Percentiles rank a stretch among this genome's conserved stretches.
phyloP scores from a whole-genome alignment of 2,113 vertebrate species.

The Myrmecobius fasciatus region DNA sequence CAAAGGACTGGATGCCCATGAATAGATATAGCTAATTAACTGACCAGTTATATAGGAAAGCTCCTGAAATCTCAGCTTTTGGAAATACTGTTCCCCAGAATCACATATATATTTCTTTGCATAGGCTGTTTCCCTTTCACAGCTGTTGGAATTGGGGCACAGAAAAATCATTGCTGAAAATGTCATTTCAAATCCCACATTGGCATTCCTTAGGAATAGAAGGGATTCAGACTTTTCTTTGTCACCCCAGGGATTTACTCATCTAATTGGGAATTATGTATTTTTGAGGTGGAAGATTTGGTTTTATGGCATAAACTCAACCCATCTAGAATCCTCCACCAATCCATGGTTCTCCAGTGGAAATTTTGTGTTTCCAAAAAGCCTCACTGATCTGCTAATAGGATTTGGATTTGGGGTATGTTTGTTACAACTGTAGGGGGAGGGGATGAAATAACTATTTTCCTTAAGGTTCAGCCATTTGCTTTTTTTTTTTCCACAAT shows the following conservation, averaged over 20 bases:
- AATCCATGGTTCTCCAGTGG: background rate
- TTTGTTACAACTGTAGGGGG: background rate
- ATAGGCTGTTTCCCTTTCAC: background rate
- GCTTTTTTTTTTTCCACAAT: background rate
- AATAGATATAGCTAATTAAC: background rate
- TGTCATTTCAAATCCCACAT: background rate
- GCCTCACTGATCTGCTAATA: background rate
- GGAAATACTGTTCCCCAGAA: background rate
- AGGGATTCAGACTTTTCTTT: background rate
- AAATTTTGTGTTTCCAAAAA: background rate
- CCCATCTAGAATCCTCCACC: background rate
- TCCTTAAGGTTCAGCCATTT: background rate
- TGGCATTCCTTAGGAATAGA: background rate
- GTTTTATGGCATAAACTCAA: background rate
- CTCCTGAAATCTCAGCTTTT: background rate
- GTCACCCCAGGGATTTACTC: background rate
- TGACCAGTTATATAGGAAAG: background rate
- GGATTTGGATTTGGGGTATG: background rate
- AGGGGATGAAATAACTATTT: background rate
- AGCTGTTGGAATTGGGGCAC: background rate
- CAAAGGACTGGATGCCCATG: background rate
- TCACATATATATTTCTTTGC: background rate
- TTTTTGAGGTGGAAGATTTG: background rate
- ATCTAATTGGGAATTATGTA: background rate
- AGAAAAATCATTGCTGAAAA: background rate